Evolutionary conservation across 2,113 vertebrate species (phyloP).

Genomic region (Lycaon pictus): DNA sequence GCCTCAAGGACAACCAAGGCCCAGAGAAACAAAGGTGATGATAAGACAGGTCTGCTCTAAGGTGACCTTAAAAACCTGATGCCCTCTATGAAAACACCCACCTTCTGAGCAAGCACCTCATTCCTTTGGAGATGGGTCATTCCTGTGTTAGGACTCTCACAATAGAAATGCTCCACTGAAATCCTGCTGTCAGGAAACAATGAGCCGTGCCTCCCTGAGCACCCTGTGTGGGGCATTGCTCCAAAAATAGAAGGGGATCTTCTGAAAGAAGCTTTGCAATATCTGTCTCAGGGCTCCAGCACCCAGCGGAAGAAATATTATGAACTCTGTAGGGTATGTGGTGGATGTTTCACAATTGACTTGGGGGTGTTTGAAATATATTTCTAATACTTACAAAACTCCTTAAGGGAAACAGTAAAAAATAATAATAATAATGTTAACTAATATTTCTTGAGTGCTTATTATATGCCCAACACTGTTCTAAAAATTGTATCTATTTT

Average conservation of each 20-base stretch:
- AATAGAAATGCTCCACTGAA: neutral
- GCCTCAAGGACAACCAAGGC: neutral
- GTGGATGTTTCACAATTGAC: neutral
- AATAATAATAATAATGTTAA: neutral
- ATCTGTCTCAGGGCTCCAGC: neutral
- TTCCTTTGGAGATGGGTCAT: neutral
- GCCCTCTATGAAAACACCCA: neutral
- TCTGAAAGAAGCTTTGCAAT: neutral
- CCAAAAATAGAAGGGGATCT: neutral
- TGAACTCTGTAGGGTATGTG: neutral
- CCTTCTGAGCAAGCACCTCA: neutral
- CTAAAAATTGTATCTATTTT: conserved; percentile 46
- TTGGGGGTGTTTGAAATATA: neutral
- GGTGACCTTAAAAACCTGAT: neutral
- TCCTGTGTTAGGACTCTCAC: neutral
- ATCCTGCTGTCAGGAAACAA: neutral
- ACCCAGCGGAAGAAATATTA: neutral
- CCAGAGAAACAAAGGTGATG: neutral
- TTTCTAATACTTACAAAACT: conserved; percentile 46
- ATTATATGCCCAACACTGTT: neutral
- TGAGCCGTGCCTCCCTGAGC: neutral
- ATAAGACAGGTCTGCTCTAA: neutral
- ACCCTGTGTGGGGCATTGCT: accelerated
- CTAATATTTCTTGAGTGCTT: neutral
- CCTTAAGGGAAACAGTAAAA: neutral